phyloP scores from a whole-genome alignment of 1,140 invertebrate genomes.

The Drosophila mojavensis region DNA sequence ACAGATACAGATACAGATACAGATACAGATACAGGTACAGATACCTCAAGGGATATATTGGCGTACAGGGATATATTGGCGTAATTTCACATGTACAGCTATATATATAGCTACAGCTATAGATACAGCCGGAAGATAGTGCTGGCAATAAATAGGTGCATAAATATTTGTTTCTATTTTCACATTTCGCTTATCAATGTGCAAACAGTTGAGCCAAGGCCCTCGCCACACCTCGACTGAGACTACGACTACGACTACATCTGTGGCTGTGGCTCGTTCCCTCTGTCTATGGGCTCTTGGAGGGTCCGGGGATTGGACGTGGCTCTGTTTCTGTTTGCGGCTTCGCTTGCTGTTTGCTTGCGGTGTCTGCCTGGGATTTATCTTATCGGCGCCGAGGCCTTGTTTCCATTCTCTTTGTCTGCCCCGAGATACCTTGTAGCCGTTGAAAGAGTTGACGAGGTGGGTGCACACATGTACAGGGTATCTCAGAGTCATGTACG shows the following conservation, averaged over 20 bases:
- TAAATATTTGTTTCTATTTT: slow-evolving; percentile 75
- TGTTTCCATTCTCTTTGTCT: slow-evolving; percentile 1
- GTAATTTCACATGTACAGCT: background rate
- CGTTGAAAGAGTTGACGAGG: background rate
- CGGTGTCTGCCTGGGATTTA: slow-evolving; percentile 26
- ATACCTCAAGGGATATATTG: background rate
- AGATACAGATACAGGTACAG: slow-evolving; percentile 8
- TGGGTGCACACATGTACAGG: background rate
- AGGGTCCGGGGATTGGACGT: slow-evolving; percentile 9
- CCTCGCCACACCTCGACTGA: background rate
- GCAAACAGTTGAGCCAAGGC: slow-evolving; percentile 57
- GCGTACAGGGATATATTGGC: background rate
- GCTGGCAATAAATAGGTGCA: slow-evolving; percentile 51
- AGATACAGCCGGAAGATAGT: slow-evolving; percentile 13
- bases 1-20: slow-evolving; percentile 8
- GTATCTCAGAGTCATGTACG: background rate
- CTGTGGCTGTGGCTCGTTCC: background rate
- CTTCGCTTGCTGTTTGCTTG: slow-evolving; percentile 51
- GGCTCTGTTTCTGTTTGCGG: slow-evolving; percentile 24
- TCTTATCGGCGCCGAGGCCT: slow-evolving; percentile 25
- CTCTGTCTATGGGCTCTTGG: background rate
- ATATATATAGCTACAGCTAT: background rate
- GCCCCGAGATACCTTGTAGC: background rate
- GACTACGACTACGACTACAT: background rate
- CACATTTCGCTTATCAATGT: slow-evolving; percentile 65